phyloP scores from a whole-genome alignment of 2,888 invertebrate genomes.

The Poecilus cupreus region DNA sequence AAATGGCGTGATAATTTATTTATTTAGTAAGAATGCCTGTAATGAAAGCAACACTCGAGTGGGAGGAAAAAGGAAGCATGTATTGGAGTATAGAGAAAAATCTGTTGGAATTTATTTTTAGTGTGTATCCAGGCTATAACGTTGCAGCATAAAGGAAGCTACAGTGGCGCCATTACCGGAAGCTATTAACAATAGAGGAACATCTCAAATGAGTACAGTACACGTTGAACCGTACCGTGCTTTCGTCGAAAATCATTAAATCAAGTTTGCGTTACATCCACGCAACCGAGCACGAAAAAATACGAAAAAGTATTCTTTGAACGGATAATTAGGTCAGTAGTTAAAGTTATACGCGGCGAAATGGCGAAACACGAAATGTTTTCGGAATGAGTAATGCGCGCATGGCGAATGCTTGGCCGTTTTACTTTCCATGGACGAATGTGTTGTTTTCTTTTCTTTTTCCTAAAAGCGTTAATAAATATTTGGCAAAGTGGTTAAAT shows the following conservation, averaged over 20 bases:
- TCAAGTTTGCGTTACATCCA: slow-evolving; percentile 45
- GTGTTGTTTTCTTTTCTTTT: slow-evolving; percentile 41
- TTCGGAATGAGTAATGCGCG: slow-evolving; percentile 44
- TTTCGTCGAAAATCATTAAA: slow-evolving; percentile 50
- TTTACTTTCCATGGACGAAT: slow-evolving; percentile 48
- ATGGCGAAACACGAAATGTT: slow-evolving; percentile 49
- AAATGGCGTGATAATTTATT: no score
- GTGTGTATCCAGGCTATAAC: background rate
- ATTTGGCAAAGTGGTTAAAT: slow-evolving; percentile 50
- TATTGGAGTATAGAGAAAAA: slow-evolving; percentile 18
- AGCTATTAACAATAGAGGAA: slow-evolving; percentile 59
- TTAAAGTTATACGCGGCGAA: slow-evolving; percentile 42
- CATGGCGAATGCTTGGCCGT: slow-evolving; percentile 9
- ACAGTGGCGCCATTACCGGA: slow-evolving; percentile 59
- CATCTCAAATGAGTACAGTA: slow-evolving; percentile 32
- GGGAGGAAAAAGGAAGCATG: background rate
- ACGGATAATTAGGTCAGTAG: slow-evolving; percentile 55
- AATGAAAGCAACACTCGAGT: no score
- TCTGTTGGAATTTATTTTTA: slow-evolving; percentile 20
- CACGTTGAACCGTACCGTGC: slow-evolving; percentile 40
- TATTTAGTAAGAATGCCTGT: no score
- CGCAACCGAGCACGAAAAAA: slow-evolving; percentile 50
- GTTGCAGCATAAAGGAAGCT: slow-evolving; percentile 35
- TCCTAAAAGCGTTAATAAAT: slow-evolving; percentile 57
- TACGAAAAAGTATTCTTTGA: slow-evolving; percentile 49